Base-by-base conservation (phyloP, 2,888 invertebrate genomes). In the Eledona agricola region DNA sequence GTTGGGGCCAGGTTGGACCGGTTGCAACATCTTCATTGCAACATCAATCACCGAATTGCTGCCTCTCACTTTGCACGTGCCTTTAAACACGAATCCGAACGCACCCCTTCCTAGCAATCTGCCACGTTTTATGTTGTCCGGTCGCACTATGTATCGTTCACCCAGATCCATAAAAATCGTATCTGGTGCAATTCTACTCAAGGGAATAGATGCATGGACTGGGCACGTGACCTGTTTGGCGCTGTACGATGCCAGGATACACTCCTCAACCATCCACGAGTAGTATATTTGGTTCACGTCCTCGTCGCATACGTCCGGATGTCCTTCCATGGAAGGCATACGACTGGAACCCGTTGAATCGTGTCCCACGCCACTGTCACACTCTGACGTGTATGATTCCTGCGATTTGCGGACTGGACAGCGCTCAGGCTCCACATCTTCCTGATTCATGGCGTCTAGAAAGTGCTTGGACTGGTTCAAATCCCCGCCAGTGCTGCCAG, bases 11-110 rank as follows among this genome's bases (percentile, higher is more conserved):
- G 96, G 95, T 51, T 92, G 89, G 4, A 95, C 93, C 0, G 97
- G 96, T 74, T 96, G 96, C 50, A 97, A 77, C 85, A 96, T 94
- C 79, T 98, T 98, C 79, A 97, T 87, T 0, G 98, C 97, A 1
- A 96, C 91, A 51, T 89, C 84, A 10, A 83, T 80, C 49, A 81
- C 80, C 1, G 78, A 75, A 38, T 82, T 80, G 1, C 81, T 78
- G 4, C 81, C 80, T 28, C 83, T 78, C 29, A 82, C 72, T 58
- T 85, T 85, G 74, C 88, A 89, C 2, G 80, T 81, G 1, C 90
- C 94, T 66, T 88, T 85, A 73, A 95, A 94, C 4, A 99, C 99
- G 65, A 97, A 96, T 1, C 98, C 98, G 79, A 98, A 99, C 0
- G 97, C 96, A 1, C 99, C 99, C n/a, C 96, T 86, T 0, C 98